phyloP scores from a whole-genome alignment of 2,888 invertebrate species.

The Calameuta idolon region DNA sequence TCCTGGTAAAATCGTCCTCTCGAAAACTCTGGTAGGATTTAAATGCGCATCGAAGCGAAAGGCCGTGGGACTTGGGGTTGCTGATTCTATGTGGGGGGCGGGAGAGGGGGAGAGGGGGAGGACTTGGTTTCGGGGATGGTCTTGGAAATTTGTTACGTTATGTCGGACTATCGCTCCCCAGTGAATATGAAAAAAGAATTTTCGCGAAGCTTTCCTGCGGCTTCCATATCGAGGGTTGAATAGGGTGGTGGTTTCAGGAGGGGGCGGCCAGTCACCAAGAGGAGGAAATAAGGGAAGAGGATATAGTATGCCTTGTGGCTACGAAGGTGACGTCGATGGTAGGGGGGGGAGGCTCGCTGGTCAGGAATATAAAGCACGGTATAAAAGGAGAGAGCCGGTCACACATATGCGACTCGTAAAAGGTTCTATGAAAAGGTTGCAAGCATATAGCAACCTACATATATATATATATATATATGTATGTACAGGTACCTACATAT shows the following conservation, averaged over 20 bases:
- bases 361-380: slow-evolving; percentile 58
- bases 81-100: background rate
- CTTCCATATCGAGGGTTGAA: background rate
- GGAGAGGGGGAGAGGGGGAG: slow-evolving; percentile 13
- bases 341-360: slow-evolving; percentile 20
- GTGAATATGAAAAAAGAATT: slow-evolving; percentile 63
- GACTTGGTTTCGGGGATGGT: slow-evolving; percentile 12
- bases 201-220: slow-evolving; percentile 33
- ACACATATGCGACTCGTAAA: slow-evolving; percentile 59
- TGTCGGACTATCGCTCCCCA: slow-evolving; percentile 62
- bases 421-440: slow-evolving; percentile 53
- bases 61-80: slow-evolving; percentile 16
- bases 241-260: slow-evolving; percentile 23
- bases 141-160: slow-evolving; percentile 61
- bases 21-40: slow-evolving; percentile 52
- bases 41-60: slow-evolving; percentile 59
- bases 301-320: slow-evolving; percentile 13
- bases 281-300: slow-evolving; percentile 26
- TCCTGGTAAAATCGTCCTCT: slow-evolving; percentile 35
- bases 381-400: slow-evolving; percentile 50
- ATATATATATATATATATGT: background rate
- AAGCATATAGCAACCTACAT: slow-evolving; percentile 7
- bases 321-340: slow-evolving; percentile 25
- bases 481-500: background rate
- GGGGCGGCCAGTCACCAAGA: slow-evolving; percentile 8